Conservation (phyloP, 1,140 invertebrate genomes). For the Calycopis cecrops region DNA sequence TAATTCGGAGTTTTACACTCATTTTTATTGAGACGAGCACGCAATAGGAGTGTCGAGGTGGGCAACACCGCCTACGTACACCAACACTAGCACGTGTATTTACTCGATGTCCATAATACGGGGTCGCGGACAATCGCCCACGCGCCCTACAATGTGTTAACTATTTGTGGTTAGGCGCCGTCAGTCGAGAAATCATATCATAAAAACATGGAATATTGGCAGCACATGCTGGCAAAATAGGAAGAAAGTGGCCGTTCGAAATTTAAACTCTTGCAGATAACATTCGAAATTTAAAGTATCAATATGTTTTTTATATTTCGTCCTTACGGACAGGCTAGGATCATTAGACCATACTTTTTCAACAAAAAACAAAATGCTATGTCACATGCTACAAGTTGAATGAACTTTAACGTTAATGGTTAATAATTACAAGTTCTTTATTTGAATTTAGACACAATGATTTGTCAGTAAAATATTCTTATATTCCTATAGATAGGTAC, state of each 20-base stretch:
- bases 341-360: no score
- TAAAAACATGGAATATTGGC: conserved; percentile 1
- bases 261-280: conserved; percentile 30
- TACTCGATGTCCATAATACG: conserved; percentile 31
- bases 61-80: conserved; percentile 61
- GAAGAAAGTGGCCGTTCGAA: conserved; percentile 31
- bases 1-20: conserved; percentile 15
- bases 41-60: conserved; percentile 62
- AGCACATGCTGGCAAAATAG: conserved; percentile 19
- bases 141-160: conserved; percentile 31
- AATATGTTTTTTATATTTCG: no score
- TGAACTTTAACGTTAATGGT: no score
- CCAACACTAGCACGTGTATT: conserved; percentile 26
- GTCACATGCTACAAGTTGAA: no score
- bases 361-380: no score
- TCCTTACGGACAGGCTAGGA: no score
- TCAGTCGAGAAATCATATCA: conserved; percentile 32
- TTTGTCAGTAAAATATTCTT: no score
- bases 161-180: conserved; percentile 40
- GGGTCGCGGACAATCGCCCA: conserved; percentile 35
- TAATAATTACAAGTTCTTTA: no score
- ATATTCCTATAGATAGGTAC: no score
- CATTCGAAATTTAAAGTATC: no score
- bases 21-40: conserved; percentile 62
- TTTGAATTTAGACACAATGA: no score